Evolutionary conservation across 2,113 vertebrate genomes (phyloP).

Genomic region (Agapornis roseicollis): DNA sequence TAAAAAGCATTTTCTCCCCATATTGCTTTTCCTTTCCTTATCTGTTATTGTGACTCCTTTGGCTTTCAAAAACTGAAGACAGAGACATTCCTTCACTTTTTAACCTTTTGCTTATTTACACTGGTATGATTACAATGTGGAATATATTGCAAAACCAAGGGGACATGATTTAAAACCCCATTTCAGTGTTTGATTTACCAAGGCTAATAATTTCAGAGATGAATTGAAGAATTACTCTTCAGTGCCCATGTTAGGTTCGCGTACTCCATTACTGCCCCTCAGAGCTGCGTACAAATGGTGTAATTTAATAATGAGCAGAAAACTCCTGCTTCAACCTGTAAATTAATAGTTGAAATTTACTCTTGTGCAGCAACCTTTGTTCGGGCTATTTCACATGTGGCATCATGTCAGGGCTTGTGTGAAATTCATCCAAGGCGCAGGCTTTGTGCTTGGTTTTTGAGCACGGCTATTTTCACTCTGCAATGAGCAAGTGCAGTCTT

Average conservation of each 20-base stretch:
- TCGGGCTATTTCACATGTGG: background rate
- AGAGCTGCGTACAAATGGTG: background rate
- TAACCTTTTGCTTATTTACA: background rate
- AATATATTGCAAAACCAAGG: background rate
- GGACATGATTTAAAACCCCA: background rate
- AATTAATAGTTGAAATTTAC: background rate
- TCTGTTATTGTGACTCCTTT: background rate
- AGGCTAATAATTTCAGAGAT: background rate
- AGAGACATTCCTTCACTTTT: background rate
- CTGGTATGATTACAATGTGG: background rate
- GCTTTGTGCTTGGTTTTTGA: slow-evolving; percentile 25
- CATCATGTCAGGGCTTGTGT: background rate
- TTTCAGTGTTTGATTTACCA: background rate
- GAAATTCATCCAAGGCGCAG: background rate
- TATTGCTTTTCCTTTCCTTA: background rate
- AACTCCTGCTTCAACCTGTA: background rate
- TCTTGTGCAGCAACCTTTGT: background rate
- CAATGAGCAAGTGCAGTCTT: background rate
- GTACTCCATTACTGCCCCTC: background rate
- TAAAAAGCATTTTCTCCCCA: background rate
- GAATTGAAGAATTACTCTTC: background rate
- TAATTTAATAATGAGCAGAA: background rate
- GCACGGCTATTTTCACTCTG: slow-evolving; percentile 5
- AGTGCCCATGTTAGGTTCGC: background rate
- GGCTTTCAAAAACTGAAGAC: background rate